A percentile compares a stretch with the other conserved stretches of the same genome.
These are phyloP conservation scores for Puffinus mauretanicus DNA, from an alignment of 2,113 vertebrate species.

Conservation along the genomic window DNA sequence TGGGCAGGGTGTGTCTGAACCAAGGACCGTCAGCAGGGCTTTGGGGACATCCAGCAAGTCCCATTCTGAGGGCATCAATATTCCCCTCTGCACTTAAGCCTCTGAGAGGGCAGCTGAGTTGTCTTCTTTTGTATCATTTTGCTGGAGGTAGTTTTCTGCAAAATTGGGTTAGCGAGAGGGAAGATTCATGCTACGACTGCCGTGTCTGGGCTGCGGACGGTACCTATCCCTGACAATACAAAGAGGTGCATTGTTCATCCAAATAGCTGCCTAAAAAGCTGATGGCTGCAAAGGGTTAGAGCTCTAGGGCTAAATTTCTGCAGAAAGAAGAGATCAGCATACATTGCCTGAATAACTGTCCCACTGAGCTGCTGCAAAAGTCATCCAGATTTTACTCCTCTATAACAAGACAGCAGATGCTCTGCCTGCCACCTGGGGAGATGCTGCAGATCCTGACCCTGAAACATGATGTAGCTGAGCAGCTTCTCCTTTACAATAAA, in stretches of 20 bases:
- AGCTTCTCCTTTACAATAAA: background rate
- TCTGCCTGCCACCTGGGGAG: background rate
- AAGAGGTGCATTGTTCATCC: background rate
- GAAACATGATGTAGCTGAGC: background rate
- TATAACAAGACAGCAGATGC: background rate
- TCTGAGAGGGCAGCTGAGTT: background rate
- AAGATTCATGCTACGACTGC: rapidly evolving
- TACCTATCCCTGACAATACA: background rate
- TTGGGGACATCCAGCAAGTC: background rate
- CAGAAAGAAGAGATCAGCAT: background rate
- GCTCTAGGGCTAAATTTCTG: background rate
- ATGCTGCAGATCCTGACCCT: background rate
- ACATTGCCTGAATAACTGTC: background rate
- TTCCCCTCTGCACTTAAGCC: background rate
- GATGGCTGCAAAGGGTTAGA: background rate
- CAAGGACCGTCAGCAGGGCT: background rate
- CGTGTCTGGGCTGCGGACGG: rapidly evolving
- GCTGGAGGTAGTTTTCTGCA: background rate
- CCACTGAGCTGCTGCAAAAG: background rate
- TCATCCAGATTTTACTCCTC: background rate
- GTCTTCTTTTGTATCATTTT: background rate
- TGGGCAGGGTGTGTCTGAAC: background rate
- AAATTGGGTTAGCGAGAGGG: background rate
- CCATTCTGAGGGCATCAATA: background rate
- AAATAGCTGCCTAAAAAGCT: background rate